A percentile compares a stretch with the other conserved stretches of the same genome.
These are phyloP conservation scores for Tachina lurida DNA, from an alignment of 2,888 invertebrate species.

Conservation along the genomic window DNA sequence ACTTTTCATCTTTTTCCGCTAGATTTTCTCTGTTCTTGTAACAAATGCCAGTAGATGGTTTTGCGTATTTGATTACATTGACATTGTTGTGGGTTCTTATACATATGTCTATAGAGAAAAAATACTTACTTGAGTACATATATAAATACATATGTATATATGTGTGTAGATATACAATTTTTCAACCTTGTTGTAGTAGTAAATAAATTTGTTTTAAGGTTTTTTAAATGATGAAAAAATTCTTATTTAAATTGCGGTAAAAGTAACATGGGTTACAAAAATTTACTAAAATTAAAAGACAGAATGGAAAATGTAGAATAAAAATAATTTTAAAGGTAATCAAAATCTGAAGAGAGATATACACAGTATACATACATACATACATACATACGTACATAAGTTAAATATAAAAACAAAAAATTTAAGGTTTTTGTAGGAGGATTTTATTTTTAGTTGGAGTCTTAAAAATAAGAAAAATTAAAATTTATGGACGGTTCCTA, in stretches of 20 bases:
- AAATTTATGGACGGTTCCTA: too few relatives aligned
- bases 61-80: neutral
- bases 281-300: slow-evolving; percentile 30
- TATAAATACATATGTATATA: too few relatives aligned
- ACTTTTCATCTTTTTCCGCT: slow-evolving; percentile 6
- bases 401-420: too few relatives aligned
- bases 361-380: too few relatives aligned
- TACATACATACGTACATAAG: too few relatives aligned
- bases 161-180: neutral
- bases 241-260: slow-evolving; percentile 45
- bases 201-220: slow-evolving; percentile 18
- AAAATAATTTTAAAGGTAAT: slow-evolving; percentile 5
- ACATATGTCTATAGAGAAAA: too few relatives aligned
- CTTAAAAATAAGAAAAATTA: too few relatives aligned
- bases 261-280: slow-evolving; percentile 25
- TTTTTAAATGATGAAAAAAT: neutral
- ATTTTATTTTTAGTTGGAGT: too few relatives aligned
- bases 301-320: slow-evolving; percentile 8
- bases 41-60: neutral
- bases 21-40: neutral
- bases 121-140: too few relatives aligned
- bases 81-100: neutral
- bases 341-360: neutral
- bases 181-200: slow-evolving; percentile 35
- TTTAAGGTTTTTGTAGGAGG: too few relatives aligned